Conservation (phyloP, 2,113 vertebrate species). For the Syrrhaptes paradoxus region DNA sequence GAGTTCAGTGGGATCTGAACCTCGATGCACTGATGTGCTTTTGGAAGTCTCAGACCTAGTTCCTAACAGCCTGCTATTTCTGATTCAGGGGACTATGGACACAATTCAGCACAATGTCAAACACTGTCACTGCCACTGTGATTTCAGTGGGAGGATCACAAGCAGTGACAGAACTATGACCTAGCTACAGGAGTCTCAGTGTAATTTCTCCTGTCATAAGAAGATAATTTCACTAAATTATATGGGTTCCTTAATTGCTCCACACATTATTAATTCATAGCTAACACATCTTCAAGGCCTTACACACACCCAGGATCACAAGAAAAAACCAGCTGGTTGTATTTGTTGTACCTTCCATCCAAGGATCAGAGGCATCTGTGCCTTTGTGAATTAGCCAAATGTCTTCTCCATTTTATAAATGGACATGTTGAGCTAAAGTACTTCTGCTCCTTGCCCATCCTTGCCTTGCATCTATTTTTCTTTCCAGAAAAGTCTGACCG, state of each 20-base stretch:
- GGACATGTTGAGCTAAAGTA: not conserved
- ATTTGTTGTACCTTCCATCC: not conserved
- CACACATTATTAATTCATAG: constrained; percentile 7
- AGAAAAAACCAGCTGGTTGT: not conserved
- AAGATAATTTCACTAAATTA: not conserved
- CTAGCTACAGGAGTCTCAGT: not conserved
- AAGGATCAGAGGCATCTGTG: not conserved
- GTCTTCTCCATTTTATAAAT: not conserved
- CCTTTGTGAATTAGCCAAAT: not conserved
- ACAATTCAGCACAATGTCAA: not conserved
- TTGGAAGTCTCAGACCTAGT: not conserved
- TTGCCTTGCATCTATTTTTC: not conserved
- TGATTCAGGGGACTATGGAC: not conserved
- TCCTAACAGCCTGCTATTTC: not conserved
- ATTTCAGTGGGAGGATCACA: not conserved
- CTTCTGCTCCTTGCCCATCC: not conserved
- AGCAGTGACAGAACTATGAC: not conserved
- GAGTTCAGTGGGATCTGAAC: not conserved
- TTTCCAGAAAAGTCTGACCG: not conserved
- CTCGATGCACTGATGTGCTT: accelerated
- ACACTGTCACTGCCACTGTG: not conserved
- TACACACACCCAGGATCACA: not conserved
- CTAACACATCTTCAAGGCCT: not conserved
- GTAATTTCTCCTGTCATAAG: not conserved
- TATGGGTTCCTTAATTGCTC: not conserved